Evolutionary conservation across 2,888 invertebrate species (phyloP).

Genomic region (Thera obeliscata): DNA sequence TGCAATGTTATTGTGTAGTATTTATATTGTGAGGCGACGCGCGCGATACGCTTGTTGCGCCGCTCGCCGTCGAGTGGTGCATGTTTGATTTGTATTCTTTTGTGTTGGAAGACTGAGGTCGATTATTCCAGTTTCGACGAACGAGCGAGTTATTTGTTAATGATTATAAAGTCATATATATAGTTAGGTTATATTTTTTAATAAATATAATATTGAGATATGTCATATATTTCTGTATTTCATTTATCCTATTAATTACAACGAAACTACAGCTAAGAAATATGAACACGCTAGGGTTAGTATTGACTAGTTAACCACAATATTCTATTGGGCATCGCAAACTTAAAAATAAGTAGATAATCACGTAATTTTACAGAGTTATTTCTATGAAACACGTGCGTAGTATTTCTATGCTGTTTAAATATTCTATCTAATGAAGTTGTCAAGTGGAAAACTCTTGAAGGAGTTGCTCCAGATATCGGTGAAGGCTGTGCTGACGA

Average conservation of each 20-base stretch:
- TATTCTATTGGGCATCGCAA: conserved; percentile 6
- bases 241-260: conserved; percentile 26
- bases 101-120: conserved; percentile 83
- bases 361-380: neutral
- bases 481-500: conserved; percentile 93
- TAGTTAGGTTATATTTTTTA: conserved; percentile 85
- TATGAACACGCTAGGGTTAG: conserved; percentile 17
- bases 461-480: conserved; percentile 92
- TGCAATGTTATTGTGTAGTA: conserved; percentile 80
- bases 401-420: neutral
- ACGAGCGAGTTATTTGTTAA: conserved; percentile 84
- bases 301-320: conserved; percentile 51
- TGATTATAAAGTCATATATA: conserved; percentile 84
- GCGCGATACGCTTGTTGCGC: conserved; percentile 62
- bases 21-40: conserved; percentile 49
- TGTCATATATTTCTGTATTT: conserved; percentile 76
- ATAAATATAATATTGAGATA: conserved; percentile 85
- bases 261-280: conserved; percentile 4
- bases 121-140: conserved; percentile 82
- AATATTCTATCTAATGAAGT: conserved; percentile 75
- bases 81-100: conserved; percentile 74
- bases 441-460: conserved; percentile 88
- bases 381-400: neutral
- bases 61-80: conserved; percentile 65
- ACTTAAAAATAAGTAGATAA: neutral